Conservation (phyloP, 2,888 invertebrate species). For the Dryadula phaetusa region DNA sequence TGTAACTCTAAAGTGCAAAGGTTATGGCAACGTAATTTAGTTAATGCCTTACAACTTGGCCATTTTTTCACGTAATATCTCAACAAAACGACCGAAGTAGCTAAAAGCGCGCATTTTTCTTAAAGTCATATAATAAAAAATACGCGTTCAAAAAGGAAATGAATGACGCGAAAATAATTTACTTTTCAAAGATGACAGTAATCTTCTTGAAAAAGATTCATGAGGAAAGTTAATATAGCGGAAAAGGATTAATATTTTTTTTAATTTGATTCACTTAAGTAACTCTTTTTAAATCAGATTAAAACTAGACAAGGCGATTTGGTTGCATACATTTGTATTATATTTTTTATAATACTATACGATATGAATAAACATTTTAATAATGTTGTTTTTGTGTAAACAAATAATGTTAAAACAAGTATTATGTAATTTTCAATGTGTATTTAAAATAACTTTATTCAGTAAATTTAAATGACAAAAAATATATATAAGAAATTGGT, state of each 20-base stretch:
- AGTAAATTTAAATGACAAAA: too few species aligned
- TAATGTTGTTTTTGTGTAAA: too few species aligned
- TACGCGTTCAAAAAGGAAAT: background rate
- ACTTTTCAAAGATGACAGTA: background rate
- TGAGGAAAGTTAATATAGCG: background rate
- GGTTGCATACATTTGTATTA: background rate
- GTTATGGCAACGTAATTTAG: background rate
- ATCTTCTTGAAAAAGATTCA: conserved; percentile 5
- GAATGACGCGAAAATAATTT: background rate
- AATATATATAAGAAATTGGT: too few species aligned
- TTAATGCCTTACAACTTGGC: background rate
- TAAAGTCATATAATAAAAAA: background rate
- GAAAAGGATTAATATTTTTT: conserved; percentile 15
- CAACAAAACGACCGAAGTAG: background rate
- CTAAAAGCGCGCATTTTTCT: background rate
- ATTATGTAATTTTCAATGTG: too few species aligned
- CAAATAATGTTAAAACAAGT: too few species aligned
- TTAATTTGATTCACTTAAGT: background rate
- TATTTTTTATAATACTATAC: background rate
- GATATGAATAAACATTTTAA: too few species aligned
- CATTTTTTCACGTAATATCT: background rate
- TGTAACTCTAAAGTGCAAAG: background rate
- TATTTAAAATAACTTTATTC: too few species aligned
- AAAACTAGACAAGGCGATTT: too few species aligned
- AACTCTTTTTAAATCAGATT: background rate